Percentiles rank a stretch among this genome's conserved stretches.
Conservation (phyloP, 2,113 vertebrate genomes). For the Chaetorhynchus papuensis region DNA sequence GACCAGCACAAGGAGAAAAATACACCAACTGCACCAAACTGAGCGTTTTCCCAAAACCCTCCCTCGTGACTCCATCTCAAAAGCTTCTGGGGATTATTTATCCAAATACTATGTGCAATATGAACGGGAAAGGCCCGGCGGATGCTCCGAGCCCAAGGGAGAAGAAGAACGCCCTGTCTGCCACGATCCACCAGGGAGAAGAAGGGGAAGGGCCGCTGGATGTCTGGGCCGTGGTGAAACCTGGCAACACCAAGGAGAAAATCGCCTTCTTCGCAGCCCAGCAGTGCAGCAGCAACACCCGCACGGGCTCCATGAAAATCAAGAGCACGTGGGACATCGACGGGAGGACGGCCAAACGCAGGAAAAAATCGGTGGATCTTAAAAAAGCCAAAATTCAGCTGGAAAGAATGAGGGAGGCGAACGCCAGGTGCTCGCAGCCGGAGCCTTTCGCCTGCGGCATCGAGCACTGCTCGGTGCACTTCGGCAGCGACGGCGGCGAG, state of each 20-base stretch:
- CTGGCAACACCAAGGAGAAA: constrained; percentile 94
- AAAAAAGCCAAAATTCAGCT: constrained; percentile 73
- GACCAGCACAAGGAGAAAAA: constrained; percentile 64
- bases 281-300: constrained; percentile 63
- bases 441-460: constrained; percentile 71
- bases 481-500: constrained; percentile 9
- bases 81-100: constrained; percentile 79
- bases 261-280: constrained; percentile 90
- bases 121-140: constrained; percentile 55
- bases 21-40: constrained; percentile 55
- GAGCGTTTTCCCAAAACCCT: constrained; percentile 51
- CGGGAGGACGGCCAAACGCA: constrained; percentile 80
- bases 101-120: constrained; percentile 77
- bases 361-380: constrained; percentile 79
- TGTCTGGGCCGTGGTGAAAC: constrained; percentile 90
- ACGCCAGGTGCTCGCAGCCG: constrained; percentile 46
- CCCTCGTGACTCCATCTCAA: constrained; percentile 58
- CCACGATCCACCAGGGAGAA: constrained; percentile 73
- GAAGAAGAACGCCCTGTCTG: constrained; percentile 57
- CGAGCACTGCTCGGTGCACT: constrained; percentile 76
- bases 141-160: constrained; percentile 52
- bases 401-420: constrained; percentile 71
- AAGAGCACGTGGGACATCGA: constrained; percentile 86
- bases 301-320: constrained; percentile 78
- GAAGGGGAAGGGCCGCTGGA: constrained; percentile 78